phyloP scores from a whole-genome alignment of 2,113 vertebrate species.

The Proteles cristata region DNA sequence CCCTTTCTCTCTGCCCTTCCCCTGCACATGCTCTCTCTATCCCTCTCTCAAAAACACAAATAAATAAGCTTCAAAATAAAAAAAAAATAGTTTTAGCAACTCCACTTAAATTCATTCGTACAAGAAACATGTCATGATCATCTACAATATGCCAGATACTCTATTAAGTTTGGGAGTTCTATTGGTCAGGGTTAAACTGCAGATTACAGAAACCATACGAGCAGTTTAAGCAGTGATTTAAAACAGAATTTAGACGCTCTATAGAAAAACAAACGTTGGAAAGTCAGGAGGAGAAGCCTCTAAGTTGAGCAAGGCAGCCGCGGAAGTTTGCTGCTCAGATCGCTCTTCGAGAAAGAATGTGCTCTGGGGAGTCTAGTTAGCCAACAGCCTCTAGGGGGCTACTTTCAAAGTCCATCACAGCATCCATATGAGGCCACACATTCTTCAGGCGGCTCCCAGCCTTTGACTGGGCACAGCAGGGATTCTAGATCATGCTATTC shows the following conservation, averaged over 20 bases:
- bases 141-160: background rate
- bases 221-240: background rate
- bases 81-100: background rate
- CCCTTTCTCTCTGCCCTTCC: too few relatives aligned
- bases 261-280: background rate
- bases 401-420: background rate
- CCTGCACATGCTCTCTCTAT: too few relatives aligned
- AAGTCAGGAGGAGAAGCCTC: background rate
- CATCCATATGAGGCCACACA: background rate
- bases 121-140: background rate
- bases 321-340: background rate
- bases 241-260: slow-evolving; percentile 29
- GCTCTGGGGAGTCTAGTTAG: background rate
- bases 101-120: background rate
- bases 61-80: too few relatives aligned
- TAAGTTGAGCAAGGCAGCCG: background rate
- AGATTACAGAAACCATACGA: background rate
- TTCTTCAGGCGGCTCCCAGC: background rate
- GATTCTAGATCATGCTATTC: background rate
- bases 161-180: background rate
- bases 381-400: background rate
- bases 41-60: too few relatives aligned
- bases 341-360: background rate
- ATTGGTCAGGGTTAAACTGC: background rate
- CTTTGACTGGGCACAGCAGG: background rate